phyloP scores from a whole-genome alignment of 2,888 invertebrate species.

The Noctua pronuba region DNA sequence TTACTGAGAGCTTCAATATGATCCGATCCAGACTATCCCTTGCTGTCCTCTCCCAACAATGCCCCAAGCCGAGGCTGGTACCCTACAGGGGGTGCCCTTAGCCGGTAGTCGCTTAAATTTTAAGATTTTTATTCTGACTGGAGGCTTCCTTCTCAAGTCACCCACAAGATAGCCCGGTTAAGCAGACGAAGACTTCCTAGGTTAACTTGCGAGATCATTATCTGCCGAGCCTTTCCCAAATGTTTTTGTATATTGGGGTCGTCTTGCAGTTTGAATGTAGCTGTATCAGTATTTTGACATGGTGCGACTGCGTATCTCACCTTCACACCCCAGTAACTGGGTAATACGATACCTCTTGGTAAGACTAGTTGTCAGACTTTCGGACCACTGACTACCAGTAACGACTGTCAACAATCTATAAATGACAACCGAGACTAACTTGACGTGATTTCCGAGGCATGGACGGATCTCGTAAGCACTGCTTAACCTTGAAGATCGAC shows the following conservation, averaged over 20 bases:
- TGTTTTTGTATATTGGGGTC: too few species aligned
- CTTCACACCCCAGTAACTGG: too few species aligned
- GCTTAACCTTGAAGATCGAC: background rate
- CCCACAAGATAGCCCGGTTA: background rate
- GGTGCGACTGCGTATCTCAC: too few species aligned
- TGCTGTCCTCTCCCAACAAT: background rate
- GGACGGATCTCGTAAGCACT: too few species aligned
- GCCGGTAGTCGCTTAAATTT: background rate
- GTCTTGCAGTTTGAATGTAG: too few species aligned
- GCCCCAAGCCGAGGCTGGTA: background rate
- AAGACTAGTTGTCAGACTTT: background rate
- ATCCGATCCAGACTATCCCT: background rate
- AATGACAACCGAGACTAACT: background rate
- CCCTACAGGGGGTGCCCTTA: background rate
- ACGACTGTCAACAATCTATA: background rate
- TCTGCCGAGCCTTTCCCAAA: too few species aligned
- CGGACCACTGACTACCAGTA: background rate
- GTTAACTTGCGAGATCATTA: too few species aligned
- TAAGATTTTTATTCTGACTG: too few species aligned
- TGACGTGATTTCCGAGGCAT: background rate
- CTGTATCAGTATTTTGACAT: too few species aligned
- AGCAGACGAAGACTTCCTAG: too few species aligned
- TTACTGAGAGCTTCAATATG: background rate
- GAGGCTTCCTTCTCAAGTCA: background rate
- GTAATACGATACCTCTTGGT: too few species aligned